Base-by-base conservation (phyloP, 2,888 invertebrate species). In the Macaria liturata region DNA sequence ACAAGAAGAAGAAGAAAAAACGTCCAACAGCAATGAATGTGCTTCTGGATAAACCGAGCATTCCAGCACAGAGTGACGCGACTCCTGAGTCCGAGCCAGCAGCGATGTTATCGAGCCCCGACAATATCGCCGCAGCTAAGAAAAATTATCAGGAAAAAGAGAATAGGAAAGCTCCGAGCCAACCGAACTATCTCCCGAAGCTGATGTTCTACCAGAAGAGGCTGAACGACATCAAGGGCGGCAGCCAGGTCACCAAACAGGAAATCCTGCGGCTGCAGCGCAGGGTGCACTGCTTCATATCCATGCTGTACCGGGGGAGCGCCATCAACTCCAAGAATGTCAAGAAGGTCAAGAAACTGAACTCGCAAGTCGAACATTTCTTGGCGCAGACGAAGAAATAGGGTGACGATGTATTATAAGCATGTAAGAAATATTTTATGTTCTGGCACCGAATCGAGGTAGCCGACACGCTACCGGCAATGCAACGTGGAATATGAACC, bases 281-380 rank as follows among this genome's bases (percentile, higher is more conserved):
- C 4, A 45, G 32, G n/a, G 9, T 60, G 9, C 51, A 55, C 31
- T 3, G 37, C 4, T 43, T 20, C 37, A 52, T 56, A 9, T 40
- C 7, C 4, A 57, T 84, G 57, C 66, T 66, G 50, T 71, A 59
- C 8, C 32, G 37, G 20, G 79, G 76, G 45, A 69, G 72, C 44
- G 68, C 66, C 9, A 64, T 81, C 49, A 71, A 83, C 45, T 72
- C 80, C 39, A 88, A 82, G 60, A 62, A 63, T 32, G 61, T 75
- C 60, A 88, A 81, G 70, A 89, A 84, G 69, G 73, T 83, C 64
- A 83, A 59, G 53, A 86, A 77, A 66, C 69, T 80, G 42, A 83
- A 86, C 69, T 65, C 78, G 32, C 78, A 84, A 62, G 85, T 82
- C 42, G 77, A 78, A 64, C 57, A 70, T 75, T 88, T 88, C 81